Evolutionary conservation across 2,113 vertebrate species (phyloP), one percentile per base, ranked within the genome.

Genomic region (Struthio camelus): DNA sequence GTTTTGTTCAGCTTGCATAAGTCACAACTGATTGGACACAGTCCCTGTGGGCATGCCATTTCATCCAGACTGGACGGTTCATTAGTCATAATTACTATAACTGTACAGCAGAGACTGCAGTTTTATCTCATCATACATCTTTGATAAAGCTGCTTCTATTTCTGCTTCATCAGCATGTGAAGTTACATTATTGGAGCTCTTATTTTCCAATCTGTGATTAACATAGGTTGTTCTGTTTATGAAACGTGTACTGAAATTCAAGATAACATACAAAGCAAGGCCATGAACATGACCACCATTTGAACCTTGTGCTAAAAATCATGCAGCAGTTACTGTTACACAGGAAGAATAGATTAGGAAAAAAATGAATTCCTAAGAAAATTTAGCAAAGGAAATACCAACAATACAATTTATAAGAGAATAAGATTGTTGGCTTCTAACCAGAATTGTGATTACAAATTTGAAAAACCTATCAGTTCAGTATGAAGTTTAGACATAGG

Each of bases 71-170:
- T 98, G 98, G 98, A 99, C 93, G 98, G 98, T 98, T 99, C 99
- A 99, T 99, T 99, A 99, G 98, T 98, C 98, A 98, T 98, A 98
- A 99, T 98, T 98, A 98, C 98, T 98, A 97, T 97, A 97, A 98
- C 98, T 98, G 98, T 98, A 97, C 97, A 96, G 98, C 98, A 98
- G 98, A 98, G 98, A 98, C 98, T 98, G 98, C 98, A 97, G 97
- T 97, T 98, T 97, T 98, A 98, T 98, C 98, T 98, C 97, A 97
- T 98, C 97, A 98, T 97, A 98, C 98, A 98, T 98, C 97, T 97
- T 97, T 97, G 98, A 98, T 98, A 98, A 98, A 98, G 98, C 98
- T 93, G 96, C 97, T 96, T 96, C 97, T 89, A 97, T 98, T 98
- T 98, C 97, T 98, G 98, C 98, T 97, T 98, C 97, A 98, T 98